Base-by-base conservation (phyloP, 2,113 vertebrate species). In the Drymodes brunneopygia region DNA sequence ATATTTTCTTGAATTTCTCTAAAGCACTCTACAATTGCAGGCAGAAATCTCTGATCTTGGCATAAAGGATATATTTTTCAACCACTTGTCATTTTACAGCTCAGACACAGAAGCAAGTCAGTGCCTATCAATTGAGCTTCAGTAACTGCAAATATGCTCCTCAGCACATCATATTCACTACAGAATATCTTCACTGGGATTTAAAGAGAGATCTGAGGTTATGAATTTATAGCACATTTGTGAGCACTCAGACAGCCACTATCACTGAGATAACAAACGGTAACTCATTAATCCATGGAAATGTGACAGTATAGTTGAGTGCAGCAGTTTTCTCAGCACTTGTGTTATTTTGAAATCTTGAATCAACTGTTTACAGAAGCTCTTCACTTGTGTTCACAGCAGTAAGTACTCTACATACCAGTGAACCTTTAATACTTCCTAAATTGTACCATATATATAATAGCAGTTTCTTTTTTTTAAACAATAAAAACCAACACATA, bases 331-430 rank as follows among this genome's bases (percentile, higher is more conserved):
- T 81, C 88, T 83, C 83, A 70, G 81, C 91, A 94, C 94, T 95
- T 72, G 62, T 35, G 73, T 74, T 88, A 86, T 71, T 96, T 86
- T 95, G 81, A 93, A 81, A 93, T 92, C 70, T 92, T 65, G 88
- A 83, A 65, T 58, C 86, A 90, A 94, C 40, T 96, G 93, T 94
- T 96, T 96, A 95, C 77, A 95, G 73, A 95, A 94, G 91, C 86
- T 96, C 94, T 97, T 96, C 91, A 84, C 77, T 95, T 89, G 53
- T 95, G 84, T 89, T 95, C 95, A 92, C 62, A 95, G 89, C 86
- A 84, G 10, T 90, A 96, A 95, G 94, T 92, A 89, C 62, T 94
- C 78, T 27, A 93, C 56, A 47, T 81, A 93, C 53, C 74, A 92
- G 57, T 22, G 31, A 69, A 95, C 60, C 88, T 83, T 69, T 58